Evolutionary conservation across 2,797 vertebrate species (phyloP), one percentile per base, ranked within the genome.

Genomic region (Atherinosoma microstoma): DNA sequence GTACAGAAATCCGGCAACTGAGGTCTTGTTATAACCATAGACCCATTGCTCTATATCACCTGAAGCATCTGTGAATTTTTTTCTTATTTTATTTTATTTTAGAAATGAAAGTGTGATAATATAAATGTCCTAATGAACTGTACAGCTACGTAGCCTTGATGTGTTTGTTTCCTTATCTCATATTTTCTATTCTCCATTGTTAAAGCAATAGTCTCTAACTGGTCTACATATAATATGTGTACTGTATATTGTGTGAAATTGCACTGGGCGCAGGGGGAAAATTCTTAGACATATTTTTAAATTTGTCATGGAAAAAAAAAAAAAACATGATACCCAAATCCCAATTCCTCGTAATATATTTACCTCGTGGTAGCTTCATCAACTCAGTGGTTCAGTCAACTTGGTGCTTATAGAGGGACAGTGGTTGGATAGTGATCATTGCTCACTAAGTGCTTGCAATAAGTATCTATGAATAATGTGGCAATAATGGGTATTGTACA

Each of bases 191-290:
- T 82, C 73, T 83, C 75, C 88, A 83, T 83, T 86, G 86, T 89
- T 83, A 68, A 90, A 90, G 87, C 90, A 89, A 90, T 90, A 90
- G 80, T 89, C 88, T 88, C 83, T 80, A 87, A 88, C 86, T 90
- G 87, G 88, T 92, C 81, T 75, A 64, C 81, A 88, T 91, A 82
- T 88, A 85, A 84, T 90, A 87, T 45, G 76, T 90, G 89, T 92
- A 90, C 82, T 93, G 91, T 93, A 91, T 90, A 88, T 92, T 90
- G 87, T 92, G 86, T 91, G 79, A 83, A 89, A 80, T 91, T 91
- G 89, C 91, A 91, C 87, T 87, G 77, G 82, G 82, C 24, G 11
- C 16, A 22, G 30, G 58, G 70, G 65, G 69, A 20, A 57, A 70
- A 76, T 75, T 87, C 80, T 87, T 56, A 60, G 87, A 84, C 85